Conservation (phyloP, 2,797 vertebrate species). For the Centropyge bicolor region DNA sequence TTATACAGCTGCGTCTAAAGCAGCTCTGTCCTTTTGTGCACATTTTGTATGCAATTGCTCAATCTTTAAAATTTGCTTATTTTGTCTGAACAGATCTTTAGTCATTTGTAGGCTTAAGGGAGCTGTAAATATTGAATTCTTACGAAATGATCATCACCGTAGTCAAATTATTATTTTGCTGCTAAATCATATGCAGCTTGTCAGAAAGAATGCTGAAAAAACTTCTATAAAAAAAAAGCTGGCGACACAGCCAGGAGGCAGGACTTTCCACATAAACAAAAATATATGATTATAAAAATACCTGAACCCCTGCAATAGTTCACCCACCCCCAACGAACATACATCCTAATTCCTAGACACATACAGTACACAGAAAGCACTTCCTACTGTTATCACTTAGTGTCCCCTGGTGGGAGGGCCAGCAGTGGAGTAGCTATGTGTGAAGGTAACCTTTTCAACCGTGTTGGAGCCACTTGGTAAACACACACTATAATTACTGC, state of each 20-base stretch:
- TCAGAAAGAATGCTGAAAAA: background rate
- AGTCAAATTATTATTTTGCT: background rate
- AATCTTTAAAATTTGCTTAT: background rate
- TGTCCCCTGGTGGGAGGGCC: constrained; percentile 65
- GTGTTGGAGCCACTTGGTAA: constrained; percentile 73
- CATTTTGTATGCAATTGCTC: background rate
- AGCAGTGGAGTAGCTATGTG: constrained; percentile 68
- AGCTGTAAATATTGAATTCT: background rate
- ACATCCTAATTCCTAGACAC: constrained; percentile 47
- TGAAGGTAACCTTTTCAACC: constrained; percentile 81
- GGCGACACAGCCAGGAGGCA: background rate
- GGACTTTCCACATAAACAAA: background rate
- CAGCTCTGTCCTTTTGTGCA: background rate
- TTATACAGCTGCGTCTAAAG: background rate
- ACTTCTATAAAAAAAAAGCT: too few species aligned
- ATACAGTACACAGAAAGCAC: constrained; percentile 21
- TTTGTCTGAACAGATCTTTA: background rate
- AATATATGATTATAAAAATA: background rate
- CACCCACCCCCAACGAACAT: background rate
- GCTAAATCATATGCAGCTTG: background rate
- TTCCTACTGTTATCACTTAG: constrained; percentile 47
- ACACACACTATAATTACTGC: constrained; percentile 86
- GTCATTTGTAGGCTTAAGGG: too few species aligned
- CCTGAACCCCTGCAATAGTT: background rate
- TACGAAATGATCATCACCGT: background rate